phyloP scores from a whole-genome alignment of 1,140 invertebrate genomes.

The Euura saliciscinereae region DNA sequence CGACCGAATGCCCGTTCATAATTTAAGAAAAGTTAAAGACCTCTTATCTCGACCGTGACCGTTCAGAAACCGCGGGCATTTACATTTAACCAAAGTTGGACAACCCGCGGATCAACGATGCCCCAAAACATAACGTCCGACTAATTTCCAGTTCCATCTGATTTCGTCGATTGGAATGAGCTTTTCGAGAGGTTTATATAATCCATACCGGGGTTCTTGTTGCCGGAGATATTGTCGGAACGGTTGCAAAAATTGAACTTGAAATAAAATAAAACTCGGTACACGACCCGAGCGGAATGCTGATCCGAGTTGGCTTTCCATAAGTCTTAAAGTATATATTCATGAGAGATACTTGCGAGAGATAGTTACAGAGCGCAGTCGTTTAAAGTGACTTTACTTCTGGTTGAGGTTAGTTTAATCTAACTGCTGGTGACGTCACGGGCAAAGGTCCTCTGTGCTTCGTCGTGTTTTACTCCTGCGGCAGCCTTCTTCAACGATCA shows the following conservation, averaged over 20 bases:
- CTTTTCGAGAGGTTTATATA: too few relatives aligned
- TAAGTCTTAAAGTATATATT: background rate
- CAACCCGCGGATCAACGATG: background rate
- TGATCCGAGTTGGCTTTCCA: background rate
- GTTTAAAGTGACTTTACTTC: background rate
- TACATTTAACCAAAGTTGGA: background rate
- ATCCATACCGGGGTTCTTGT: too few relatives aligned
- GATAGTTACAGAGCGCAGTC: background rate
- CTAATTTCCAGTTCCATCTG: too few relatives aligned
- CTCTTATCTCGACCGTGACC: background rate
- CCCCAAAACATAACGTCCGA: too few relatives aligned
- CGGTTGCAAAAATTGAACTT: background rate
- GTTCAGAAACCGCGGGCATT: background rate
- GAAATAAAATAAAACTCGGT: background rate
- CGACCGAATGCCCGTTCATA: background rate
- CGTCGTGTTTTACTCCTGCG: background rate
- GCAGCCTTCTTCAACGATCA: background rate
- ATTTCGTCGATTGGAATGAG: too few relatives aligned
- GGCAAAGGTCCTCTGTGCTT: background rate
- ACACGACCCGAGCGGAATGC: background rate
- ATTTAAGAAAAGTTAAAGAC: slow-evolving; percentile 3
- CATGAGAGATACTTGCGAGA: background rate
- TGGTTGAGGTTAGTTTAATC: background rate
- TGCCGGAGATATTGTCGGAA: background rate
- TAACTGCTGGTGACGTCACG: background rate